Evolutionary conservation across 2,113 vertebrate species (phyloP).

Genomic region (Thinocorus orbignyianus): DNA sequence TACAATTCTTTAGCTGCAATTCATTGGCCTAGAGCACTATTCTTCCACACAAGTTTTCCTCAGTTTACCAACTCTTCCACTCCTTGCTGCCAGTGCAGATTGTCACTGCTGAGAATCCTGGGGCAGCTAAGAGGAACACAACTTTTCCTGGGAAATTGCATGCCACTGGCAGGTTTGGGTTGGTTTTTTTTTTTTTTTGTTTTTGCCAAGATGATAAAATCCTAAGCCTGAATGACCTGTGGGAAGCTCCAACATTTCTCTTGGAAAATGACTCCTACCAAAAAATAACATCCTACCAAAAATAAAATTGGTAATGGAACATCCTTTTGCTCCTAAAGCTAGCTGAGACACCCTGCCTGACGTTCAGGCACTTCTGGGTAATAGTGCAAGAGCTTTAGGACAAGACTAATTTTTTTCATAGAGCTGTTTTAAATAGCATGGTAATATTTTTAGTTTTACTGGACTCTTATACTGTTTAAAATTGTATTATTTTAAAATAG

Average conservation of each 20-base stretch:
- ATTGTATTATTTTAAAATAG: neutral
- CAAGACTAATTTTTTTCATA: neutral
- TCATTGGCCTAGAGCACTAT: neutral
- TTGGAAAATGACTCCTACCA: neutral
- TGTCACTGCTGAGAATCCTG: neutral
- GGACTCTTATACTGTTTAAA: neutral
- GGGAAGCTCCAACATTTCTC: neutral
- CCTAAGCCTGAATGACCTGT: neutral
- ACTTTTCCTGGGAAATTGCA: neutral
- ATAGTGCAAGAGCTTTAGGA: neutral
- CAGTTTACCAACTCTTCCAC: neutral
- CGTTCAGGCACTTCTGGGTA: neutral
- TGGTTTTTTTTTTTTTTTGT: too few relatives aligned
- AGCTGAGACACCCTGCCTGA: neutral
- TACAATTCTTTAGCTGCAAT: neutral
- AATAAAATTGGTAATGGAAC: neutral
- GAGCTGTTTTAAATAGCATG: neutral
- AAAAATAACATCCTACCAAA: neutral
- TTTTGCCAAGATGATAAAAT: neutral
- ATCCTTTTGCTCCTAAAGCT: neutral
- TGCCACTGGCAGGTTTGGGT: neutral
- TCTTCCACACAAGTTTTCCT: neutral
- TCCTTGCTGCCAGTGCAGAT: neutral
- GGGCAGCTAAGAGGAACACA: neutral
- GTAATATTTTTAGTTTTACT: constrained; percentile 28